phyloP scores from a whole-genome alignment of 2,888 invertebrate species.

The Apodemia zela region DNA sequence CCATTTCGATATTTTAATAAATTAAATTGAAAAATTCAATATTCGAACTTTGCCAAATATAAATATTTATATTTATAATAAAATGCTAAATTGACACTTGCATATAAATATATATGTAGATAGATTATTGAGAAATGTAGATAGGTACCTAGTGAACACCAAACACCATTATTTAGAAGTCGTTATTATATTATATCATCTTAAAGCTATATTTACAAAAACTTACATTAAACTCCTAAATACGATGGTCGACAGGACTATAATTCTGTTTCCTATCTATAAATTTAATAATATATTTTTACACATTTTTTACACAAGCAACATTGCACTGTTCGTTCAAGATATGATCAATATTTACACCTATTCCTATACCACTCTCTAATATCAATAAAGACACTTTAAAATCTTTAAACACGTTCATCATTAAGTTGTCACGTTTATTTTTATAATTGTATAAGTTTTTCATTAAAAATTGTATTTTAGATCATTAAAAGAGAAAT shows the following conservation, averaged over 20 bases:
- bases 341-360: slow-evolving; percentile 48
- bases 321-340: slow-evolving; percentile 74
- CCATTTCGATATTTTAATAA: background rate
- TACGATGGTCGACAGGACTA: slow-evolving; percentile 69
- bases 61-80: slow-evolving; percentile 30
- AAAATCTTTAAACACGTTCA: slow-evolving; percentile 22
- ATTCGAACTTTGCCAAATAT: slow-evolving; percentile 48
- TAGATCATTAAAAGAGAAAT: too few species aligned
- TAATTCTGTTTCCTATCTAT: slow-evolving; percentile 75
- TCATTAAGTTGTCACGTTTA: background rate
- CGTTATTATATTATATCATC: slow-evolving; percentile 41
- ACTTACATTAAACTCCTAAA: slow-evolving; percentile 60
- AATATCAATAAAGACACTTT: background rate
- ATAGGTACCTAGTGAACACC: slow-evolving; percentile 77
- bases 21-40: background rate
- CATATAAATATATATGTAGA: slow-evolving; percentile 72
- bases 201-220: slow-evolving; percentile 70
- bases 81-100: slow-evolving; percentile 74
- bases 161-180: slow-evolving; percentile 70
- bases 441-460: background rate
- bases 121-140: slow-evolving; percentile 72
- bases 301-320: slow-evolving; percentile 68
- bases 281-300: slow-evolving; percentile 53
- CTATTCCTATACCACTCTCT: slow-evolving; percentile 43
- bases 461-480: too few species aligned